phyloP scores from a whole-genome alignment of 2,888 invertebrate species.

The Imbricaverruca yamaguchii region DNA sequence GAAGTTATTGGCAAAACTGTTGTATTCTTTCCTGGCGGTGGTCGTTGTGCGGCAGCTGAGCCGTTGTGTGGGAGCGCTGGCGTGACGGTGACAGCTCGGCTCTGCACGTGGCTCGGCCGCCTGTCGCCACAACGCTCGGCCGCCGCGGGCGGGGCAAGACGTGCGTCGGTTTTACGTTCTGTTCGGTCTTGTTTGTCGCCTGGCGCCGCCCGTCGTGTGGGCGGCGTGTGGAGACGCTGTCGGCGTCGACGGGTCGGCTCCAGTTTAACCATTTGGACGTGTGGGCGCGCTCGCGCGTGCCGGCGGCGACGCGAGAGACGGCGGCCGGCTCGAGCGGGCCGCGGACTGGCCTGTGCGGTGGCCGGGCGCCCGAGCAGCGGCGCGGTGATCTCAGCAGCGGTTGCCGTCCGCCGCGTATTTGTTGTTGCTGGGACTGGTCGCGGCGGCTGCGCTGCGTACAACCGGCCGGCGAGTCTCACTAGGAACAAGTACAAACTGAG shows the following conservation, averaged over 20 bases:
- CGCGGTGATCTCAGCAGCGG: neutral
- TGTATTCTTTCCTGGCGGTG: constrained; percentile 17
- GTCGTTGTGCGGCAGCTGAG: too few relatives aligned
- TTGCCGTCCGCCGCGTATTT: neutral
- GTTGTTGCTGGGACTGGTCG: constrained; percentile 13
- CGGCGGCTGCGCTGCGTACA: neutral
- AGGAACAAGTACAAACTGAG: constrained; percentile 19
- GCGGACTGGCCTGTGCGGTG: neutral
- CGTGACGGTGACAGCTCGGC: too few relatives aligned
- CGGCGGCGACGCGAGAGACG: too few relatives aligned
- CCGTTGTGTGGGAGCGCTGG: too few relatives aligned
- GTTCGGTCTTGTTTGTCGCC: neutral
- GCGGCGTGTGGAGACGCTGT: neutral
- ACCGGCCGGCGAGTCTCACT: neutral
- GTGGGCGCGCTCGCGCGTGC: too few relatives aligned
- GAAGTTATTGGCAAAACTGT: neutral
- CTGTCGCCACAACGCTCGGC: too few relatives aligned
- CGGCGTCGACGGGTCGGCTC: too few relatives aligned
- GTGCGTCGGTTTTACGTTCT: constrained; percentile 13
- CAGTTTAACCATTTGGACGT: too few relatives aligned
- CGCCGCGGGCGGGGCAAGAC: too few relatives aligned
- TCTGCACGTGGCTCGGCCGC: too few relatives aligned
- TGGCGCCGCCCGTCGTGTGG: neutral
- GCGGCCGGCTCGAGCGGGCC: neutral
- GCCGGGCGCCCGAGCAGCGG: neutral